phyloP scores from a whole-genome alignment of 2,113 vertebrate genomes.

The Crotalus viridis region DNA sequence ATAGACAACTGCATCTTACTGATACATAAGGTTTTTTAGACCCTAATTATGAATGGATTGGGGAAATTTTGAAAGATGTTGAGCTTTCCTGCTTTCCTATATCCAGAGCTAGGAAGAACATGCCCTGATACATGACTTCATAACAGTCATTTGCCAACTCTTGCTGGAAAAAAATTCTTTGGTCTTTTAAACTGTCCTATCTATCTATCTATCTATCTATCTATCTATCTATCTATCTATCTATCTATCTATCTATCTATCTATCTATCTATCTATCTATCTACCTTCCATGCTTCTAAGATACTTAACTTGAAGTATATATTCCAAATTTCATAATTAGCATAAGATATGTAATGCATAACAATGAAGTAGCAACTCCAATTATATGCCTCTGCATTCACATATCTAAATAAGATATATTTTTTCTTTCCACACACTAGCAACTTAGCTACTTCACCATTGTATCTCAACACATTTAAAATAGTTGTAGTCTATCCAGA shows the following conservation, averaged over 20 bases:
- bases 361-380: neutral
- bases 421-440: neutral
- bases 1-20: neutral
- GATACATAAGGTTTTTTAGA: neutral
- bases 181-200: neutral
- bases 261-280: too few species aligned
- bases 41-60: neutral
- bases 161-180: neutral
- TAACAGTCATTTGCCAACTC: neutral
- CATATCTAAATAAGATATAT: neutral
- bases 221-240: too few species aligned
- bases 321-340: neutral
- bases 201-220: neutral
- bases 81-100: neutral
- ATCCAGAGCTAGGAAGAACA: neutral
- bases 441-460: neutral
- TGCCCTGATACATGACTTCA: neutral
- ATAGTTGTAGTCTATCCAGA: neutral
- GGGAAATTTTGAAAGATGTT: neutral
- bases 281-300: too few species aligned
- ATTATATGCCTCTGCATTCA: neutral
- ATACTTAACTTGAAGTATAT: neutral
- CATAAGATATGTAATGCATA: neutral
- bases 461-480: neutral
- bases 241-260: too few species aligned